These are phyloP conservation scores for Opisthocomus hoazin DNA, from an alignment of 2,113 vertebrate genomes.

Conservation along the genomic window DNA sequence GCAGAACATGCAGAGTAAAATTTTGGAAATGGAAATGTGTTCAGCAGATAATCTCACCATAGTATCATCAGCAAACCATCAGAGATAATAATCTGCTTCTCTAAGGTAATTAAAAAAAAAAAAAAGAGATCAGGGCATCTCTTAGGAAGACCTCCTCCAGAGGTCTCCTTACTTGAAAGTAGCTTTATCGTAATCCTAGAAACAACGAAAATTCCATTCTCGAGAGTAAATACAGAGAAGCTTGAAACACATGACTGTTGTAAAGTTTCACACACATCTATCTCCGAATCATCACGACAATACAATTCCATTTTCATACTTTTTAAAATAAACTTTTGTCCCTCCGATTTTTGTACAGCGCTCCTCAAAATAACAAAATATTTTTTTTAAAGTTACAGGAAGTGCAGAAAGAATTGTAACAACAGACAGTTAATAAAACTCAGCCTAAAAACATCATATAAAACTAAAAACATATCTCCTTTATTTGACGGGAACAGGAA, in stretches of 20 bases:
- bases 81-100: slow-evolving; percentile 17
- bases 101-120: background rate
- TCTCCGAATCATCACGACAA: background rate
- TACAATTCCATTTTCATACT: background rate
- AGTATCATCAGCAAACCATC: background rate
- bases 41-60: background rate
- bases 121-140: background rate
- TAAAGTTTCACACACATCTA: background rate
- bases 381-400: background rate
- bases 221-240: background rate
- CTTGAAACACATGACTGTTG: background rate
- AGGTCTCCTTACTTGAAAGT: background rate
- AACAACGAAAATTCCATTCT: background rate
- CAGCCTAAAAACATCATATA: background rate
- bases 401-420: background rate
- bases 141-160: background rate
- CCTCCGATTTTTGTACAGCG: background rate
- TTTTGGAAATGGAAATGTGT: background rate
- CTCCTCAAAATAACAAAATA: background rate
- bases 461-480: background rate
- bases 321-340: background rate
- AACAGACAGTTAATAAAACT: background rate
- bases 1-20: background rate
- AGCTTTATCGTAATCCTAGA: background rate
- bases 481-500: background rate